phyloP scores from a whole-genome alignment of 1,140 invertebrate species.

The Homarus americanus region DNA sequence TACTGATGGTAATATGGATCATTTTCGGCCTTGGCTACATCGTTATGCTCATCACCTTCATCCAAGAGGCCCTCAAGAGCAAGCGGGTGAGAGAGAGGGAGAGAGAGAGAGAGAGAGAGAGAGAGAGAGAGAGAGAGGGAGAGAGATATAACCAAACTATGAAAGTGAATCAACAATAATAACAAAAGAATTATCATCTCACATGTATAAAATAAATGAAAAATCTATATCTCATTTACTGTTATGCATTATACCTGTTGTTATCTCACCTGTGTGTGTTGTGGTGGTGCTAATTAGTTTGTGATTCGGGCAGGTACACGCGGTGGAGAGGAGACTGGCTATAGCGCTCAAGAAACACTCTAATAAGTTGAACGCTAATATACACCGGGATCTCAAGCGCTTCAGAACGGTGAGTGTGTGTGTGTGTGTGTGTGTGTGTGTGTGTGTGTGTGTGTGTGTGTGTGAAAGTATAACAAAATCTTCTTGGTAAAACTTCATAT shows the following conservation, averaged over 20 bases:
- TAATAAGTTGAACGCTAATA: background rate
- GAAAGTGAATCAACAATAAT: no score
- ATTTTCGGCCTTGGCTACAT: constrained; percentile 48
- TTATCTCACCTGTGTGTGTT: background rate
- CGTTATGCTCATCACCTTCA: constrained; percentile 54
- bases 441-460: background rate
- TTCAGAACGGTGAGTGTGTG: background rate
- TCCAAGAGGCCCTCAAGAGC: constrained; percentile 44
- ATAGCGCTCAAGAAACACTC: background rate
- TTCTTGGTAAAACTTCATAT: no score
- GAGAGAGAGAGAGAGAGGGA: no score
- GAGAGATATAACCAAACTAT: background rate
- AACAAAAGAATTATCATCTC: no score
- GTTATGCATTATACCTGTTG: background rate
- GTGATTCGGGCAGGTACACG: background rate
- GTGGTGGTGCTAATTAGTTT: background rate
- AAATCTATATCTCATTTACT: no score
- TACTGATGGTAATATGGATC: constrained; percentile 49
- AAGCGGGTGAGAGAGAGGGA: constrained; percentile 43
- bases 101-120: no score
- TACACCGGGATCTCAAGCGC: background rate
- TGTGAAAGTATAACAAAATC: no score
- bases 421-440: background rate
- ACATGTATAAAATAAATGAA: no score
- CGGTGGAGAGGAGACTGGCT: constrained; percentile 12